phyloP scores from a whole-genome alignment of 2,797 vertebrate species.

The Premnoplex brunnescens region DNA sequence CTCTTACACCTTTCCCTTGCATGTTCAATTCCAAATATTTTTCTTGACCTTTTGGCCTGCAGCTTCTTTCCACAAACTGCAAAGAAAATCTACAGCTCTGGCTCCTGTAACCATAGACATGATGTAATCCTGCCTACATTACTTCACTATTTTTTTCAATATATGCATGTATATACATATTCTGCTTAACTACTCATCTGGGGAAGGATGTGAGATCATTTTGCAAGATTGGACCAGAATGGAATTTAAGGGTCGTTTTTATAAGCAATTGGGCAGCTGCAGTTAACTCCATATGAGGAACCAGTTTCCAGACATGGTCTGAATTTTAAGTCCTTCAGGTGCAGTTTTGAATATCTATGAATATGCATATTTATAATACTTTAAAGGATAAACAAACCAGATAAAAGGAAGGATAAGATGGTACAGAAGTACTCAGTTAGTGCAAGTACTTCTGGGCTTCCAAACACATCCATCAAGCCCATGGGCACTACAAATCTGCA shows the following conservation, averaged over 20 bases:
- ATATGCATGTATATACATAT: neutral
- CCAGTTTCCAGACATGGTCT: neutral
- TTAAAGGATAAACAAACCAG: conserved; percentile 20
- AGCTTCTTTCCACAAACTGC: conserved; percentile 25
- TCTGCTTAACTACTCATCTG: conserved; percentile 50
- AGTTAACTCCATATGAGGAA: neutral
- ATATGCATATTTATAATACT: neutral
- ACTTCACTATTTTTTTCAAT: conserved; percentile 1
- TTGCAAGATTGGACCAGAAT: conserved; percentile 11
- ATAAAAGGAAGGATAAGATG: conserved; percentile 18
- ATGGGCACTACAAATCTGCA: neutral
- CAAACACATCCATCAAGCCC: neutral
- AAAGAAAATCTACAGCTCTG: conserved; percentile 21
- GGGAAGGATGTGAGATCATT: conserved; percentile 39
- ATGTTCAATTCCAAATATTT: conserved; percentile 36
- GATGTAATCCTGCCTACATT: conserved; percentile 41
- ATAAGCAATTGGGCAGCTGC: conserved; percentile 16
- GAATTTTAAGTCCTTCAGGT: neutral
- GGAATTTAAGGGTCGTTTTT: conserved; percentile 49
- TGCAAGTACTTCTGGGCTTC: neutral
- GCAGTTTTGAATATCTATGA: neutral
- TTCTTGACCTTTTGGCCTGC: conserved; percentile 35
- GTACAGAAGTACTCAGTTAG: neutral
- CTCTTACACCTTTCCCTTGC: neutral
- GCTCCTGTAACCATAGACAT: conserved; percentile 60